These are phyloP conservation scores for Cavia porcellus DNA, from an alignment of 2,113 vertebrate genomes.

Conservation along the genomic window DNA sequence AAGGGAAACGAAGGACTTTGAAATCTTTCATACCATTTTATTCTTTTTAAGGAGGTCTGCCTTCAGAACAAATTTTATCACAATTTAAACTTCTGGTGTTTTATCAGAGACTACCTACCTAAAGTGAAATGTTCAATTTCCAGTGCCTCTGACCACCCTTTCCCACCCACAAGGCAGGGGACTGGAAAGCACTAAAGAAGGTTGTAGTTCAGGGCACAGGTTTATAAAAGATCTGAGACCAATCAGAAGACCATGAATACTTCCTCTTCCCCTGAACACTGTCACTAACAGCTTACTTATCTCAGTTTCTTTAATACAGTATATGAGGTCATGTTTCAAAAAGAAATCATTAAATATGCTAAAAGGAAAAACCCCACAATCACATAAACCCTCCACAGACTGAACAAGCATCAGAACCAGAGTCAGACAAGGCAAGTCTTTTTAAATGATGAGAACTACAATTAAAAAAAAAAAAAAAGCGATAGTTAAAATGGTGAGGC, in stretches of 20 bases:
- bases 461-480: background rate
- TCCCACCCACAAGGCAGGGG: background rate
- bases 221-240: background rate
- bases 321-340: background rate
- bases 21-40: background rate
- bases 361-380: background rate
- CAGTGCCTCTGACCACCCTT: accelerated
- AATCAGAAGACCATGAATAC: accelerated
- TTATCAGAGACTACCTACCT: no score
- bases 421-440: background rate
- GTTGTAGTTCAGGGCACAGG: background rate
- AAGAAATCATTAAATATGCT: background rate
- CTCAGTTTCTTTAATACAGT: background rate
- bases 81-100: background rate
- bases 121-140: accelerated
- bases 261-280: background rate
- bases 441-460: background rate
- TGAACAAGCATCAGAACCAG: background rate
- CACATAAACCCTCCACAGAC: background rate
- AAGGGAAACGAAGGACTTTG: background rate
- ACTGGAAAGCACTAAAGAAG: background rate
- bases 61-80: background rate
- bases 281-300: background rate
- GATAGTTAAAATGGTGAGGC: background rate
- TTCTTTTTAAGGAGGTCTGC: background rate